Evolutionary conservation across 2,797 vertebrate species (phyloP).

Genomic region (Hippocampus kuda): DNA sequence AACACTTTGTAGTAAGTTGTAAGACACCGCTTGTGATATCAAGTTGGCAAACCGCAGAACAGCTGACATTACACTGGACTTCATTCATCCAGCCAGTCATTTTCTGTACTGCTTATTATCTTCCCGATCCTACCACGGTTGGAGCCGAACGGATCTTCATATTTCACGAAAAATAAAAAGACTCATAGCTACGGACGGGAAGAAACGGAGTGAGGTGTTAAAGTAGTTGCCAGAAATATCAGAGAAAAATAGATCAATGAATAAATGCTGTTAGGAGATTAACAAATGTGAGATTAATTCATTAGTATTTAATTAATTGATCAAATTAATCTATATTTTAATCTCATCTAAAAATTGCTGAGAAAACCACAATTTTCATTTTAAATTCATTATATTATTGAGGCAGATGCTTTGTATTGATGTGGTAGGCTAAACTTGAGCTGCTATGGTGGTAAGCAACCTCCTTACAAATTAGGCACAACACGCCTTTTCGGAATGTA

Average conservation of each 20-base stretch:
- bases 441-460: too few relatives aligned
- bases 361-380: too few relatives aligned
- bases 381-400: too few relatives aligned
- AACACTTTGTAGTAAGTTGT: slow-evolving; percentile 23
- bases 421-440: too few relatives aligned
- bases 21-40: neutral
- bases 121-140: neutral
- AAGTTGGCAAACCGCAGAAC: neutral
- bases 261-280: too few relatives aligned
- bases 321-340: too few relatives aligned
- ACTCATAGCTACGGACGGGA: neutral
- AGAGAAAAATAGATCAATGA: neutral
- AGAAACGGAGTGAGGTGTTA: neutral
- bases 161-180: neutral
- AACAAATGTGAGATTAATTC: too few relatives aligned
- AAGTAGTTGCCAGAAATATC: neutral
- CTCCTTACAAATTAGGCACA: too few relatives aligned
- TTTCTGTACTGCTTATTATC: neutral
- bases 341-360: too few relatives aligned
- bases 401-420: too few relatives aligned
- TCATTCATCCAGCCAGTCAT: neutral
- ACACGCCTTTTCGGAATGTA: too few relatives aligned
- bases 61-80: neutral
- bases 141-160: neutral
- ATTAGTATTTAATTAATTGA: too few relatives aligned